Evolutionary conservation across 2,113 vertebrate species (phyloP), one percentile per base, ranked within the genome.

Genomic region (Paraplagusia blochii): DNA sequence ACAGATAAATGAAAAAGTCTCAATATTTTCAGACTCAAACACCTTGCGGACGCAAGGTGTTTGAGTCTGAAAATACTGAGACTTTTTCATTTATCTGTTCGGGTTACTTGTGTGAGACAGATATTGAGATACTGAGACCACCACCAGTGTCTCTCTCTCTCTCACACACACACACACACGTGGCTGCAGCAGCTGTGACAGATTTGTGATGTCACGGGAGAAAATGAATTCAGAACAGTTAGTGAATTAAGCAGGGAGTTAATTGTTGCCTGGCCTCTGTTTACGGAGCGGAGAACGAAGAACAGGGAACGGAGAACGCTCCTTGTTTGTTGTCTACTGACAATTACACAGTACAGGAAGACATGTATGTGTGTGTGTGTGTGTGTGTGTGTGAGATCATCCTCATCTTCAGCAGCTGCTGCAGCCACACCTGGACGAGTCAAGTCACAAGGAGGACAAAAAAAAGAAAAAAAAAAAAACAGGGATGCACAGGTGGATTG

Each of bases 171-270:
- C 69, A 49, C 50, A n/a, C 58, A 35, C 39, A n/a, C 39, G 58
- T 15, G 7, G 13, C 71, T 63, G 77, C 75, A n/a, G n/a, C 89
- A 89, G 87, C 85, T 87, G 87, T 75, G 85, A 89, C 90, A 92
- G 89, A 89, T 91, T 90, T 81, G 77, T 62, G 78, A n/a, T 85
- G 88, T 89, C 89, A 87, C 85, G 57, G 61, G 88, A 90, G 87
- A 87, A 88, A 90, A 91, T 89, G 88, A 89, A 91, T 90, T 88
- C 85, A 76, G 84, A 90, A 90, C 88, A 90, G 85, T 92, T 91
- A 91, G 88, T 82, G 84, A 91, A 92, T 92, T 91, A 92, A 90
- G 89, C 86, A 85, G 88, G 86, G 88, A 90, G 87, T 87, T 90
- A 92, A 92, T 92, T 90, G 89, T 88, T 79, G 86, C 88, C 76